Evolutionary conservation across 2,888 invertebrate species (phyloP).

Genomic region (Phaedon cochleariae): DNA sequence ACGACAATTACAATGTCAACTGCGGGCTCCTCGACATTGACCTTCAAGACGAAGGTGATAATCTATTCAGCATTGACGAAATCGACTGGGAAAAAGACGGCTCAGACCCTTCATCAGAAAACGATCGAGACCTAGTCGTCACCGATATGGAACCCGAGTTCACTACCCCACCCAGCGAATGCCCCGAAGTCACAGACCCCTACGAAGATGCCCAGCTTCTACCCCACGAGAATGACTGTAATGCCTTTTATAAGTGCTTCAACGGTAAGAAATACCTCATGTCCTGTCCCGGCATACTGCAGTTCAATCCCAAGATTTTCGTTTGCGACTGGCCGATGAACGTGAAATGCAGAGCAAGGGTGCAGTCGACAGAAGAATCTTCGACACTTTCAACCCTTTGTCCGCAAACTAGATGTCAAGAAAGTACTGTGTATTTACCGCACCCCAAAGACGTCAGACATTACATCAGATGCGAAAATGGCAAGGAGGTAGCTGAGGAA

Average conservation of each 20-base stretch:
- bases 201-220: slow-evolving; percentile 24
- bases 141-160: not conserved
- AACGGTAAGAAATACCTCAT: slow-evolving; percentile 41
- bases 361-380: not conserved
- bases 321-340: slow-evolving; percentile 43
- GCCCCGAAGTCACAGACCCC: slow-evolving; percentile 22
- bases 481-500: too few relatives aligned
- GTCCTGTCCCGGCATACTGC: slow-evolving; percentile 43
- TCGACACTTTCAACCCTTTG: not conserved
- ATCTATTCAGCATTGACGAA: too few relatives aligned
- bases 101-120: too few relatives aligned
- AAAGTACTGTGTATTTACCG: slow-evolving; percentile 33
- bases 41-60: not conserved
- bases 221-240: slow-evolving; percentile 44
- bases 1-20: slow-evolving; percentile 43
- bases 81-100: too few relatives aligned
- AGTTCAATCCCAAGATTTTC: slow-evolving; percentile 42
- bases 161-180: slow-evolving; percentile 13
- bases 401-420: slow-evolving; percentile 25
- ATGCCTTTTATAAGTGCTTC: slow-evolving; percentile 44
- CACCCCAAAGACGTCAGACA: slow-evolving; percentile 13
- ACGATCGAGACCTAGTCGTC: too few relatives aligned
- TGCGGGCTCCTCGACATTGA: slow-evolving; percentile 22
- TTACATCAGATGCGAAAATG: slow-evolving; percentile 3
- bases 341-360: slow-evolving; percentile 27